A percentile compares a stretch with the other conserved stretches of the same genome.
Evolutionary conservation across 2,797 vertebrate genomes (phyloP).

Genomic region (Hylomyscus alleni): DNA sequence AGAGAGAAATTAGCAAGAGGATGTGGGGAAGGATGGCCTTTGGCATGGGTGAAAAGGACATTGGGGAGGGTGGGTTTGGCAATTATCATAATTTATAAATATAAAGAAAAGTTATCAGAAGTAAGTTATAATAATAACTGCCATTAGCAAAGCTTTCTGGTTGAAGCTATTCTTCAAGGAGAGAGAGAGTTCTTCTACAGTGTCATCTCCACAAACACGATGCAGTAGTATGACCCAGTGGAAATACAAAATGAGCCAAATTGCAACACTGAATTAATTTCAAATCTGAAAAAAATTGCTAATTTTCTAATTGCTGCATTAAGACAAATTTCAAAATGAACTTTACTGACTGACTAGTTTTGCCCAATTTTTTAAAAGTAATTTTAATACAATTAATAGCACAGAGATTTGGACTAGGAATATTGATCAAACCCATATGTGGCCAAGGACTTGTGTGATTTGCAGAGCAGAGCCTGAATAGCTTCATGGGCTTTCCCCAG

Average conservation of each 20-base stretch:
- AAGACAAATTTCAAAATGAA: not conserved
- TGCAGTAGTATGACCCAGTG: not conserved
- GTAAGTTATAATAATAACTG: not conserved
- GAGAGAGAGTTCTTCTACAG: not conserved
- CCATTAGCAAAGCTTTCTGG: not conserved
- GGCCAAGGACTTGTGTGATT: rapidly evolving
- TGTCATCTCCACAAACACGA: not conserved
- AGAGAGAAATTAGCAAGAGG: not conserved
- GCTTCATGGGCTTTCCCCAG: not conserved
- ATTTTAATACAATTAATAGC: too few species aligned
- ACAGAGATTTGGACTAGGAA: not conserved
- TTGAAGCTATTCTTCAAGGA: not conserved
- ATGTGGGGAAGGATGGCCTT: not conserved
- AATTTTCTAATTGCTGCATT: slow-evolving; percentile 9
- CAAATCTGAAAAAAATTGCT: not conserved
- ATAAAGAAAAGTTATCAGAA: too few species aligned
- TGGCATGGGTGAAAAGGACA: not conserved
- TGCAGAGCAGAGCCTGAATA: not conserved
- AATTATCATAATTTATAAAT: not conserved
- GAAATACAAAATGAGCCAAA: not conserved
- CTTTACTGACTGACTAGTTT: slow-evolving; percentile 4
- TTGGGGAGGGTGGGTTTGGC: not conserved
- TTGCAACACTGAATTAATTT: not conserved
- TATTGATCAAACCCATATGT: not conserved
- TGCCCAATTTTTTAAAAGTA: slow-evolving; percentile 9